A percentile compares a stretch with the other conserved stretches of the same genome.
phyloP scores from a whole-genome alignment of 2,888 invertebrate genomes.

The Scelioninae gen. 2 region DNA sequence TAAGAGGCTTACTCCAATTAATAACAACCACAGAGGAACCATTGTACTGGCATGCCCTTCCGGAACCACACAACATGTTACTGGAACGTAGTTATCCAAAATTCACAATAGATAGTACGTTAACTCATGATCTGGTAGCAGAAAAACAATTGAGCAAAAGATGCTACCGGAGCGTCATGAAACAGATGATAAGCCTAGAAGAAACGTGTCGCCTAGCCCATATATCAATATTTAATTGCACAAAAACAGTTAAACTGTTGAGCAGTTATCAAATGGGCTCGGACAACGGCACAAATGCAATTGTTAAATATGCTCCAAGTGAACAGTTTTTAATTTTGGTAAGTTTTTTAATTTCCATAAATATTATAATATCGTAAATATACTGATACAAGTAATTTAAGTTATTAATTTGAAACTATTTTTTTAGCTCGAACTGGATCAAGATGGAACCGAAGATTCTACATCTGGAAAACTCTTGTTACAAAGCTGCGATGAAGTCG shows the following conservation, averaged over 20 bases:
- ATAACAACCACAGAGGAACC: conserved; percentile 35
- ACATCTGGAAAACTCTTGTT: conserved; percentile 38
- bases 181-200: conserved; percentile 47
- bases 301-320: conserved; percentile 40
- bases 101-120: conserved; percentile 10
- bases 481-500: conserved; percentile 43
- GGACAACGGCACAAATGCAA: conserved; percentile 30
- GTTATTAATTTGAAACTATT: no score
- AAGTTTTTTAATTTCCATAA: no score
- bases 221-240: conserved; percentile 49
- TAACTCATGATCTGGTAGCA: conserved; percentile 30
- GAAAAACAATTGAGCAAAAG: conserved; percentile 19
- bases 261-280: conserved; percentile 36
- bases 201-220: conserved; percentile 50
- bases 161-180: conserved; percentile 50
- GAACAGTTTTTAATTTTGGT: conserved; percentile 48
- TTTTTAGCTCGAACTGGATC: conserved; percentile 43
- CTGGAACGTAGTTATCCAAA: conserved; percentile 46
- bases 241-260: conserved; percentile 25
- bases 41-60: conserved; percentile 36
- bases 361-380: no score
- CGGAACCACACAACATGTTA: conserved; percentile 43
- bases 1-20: conserved; percentile 37
- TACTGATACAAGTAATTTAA: no score
- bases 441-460: conserved; percentile 50